Base-by-base conservation (phyloP, 2,888 invertebrate genomes). In the Synanthedon vespiformis region DNA sequence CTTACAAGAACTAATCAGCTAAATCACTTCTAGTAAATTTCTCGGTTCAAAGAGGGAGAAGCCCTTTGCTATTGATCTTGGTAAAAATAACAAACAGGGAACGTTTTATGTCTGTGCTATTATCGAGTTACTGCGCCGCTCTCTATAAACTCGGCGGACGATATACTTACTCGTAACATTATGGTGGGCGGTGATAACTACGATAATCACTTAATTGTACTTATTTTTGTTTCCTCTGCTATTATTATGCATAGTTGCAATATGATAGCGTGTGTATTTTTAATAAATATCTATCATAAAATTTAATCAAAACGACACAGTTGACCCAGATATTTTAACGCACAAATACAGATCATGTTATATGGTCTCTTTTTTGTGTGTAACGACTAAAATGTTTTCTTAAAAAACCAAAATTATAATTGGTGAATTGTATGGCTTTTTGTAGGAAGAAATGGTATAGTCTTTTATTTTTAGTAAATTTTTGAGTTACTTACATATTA, bases 31-130 rank as follows among this genome's bases (percentile, higher is more conserved):
- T 49, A 52, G 55, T 55, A 53, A 55, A 44, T n/a, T 55, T 55
- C 52, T 52, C 50, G 53, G 56, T 50, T 51, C 40, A 52, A 57
- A 52, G 48, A 16, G 48, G 48, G 48, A 16, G 55, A 44, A 65
- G 61, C 65, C 68, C 65, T 71, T 72, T 77, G 77, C 77, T 80
- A 80, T 75, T 71, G 76, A 78, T 78, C 71, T 67, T 61, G 61
- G 62, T 75, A 72, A 73, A 77, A 82, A 80, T 77, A 83, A 82
- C 78, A 81, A 80, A 76, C 77, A 69, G 50, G 54, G 44, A 44
- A n/a, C 52, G 61, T 67, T 74, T 77, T 79, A 77, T 73, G 59
- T 56, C 56, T 60, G 61, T 55, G 64, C 68, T 72, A 77, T 77
- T 78, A 82, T 77, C 69, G 68, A 64, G 73, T 76, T 72, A 69